Base-by-base conservation (phyloP, 2,888 invertebrate genomes). In the Hyposoter didymator region DNA sequence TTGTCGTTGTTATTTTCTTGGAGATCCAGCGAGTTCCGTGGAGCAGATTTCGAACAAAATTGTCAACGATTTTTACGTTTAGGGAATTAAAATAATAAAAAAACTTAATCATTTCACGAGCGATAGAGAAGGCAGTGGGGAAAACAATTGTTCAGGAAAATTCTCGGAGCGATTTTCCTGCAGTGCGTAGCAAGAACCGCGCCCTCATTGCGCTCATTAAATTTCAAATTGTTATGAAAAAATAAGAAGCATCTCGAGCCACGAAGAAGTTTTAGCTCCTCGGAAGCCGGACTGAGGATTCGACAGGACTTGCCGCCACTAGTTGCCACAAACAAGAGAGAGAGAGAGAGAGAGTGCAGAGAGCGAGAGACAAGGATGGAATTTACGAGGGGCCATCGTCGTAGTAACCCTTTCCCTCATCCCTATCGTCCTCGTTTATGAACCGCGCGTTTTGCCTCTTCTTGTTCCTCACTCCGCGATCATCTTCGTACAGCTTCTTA, bases 111-210 rank as follows among this genome's bases (percentile, higher is more conserved):
- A 28, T n/a, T n/a, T 2, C 7, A 49, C n/a, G 19, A 62, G 28
- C 28, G 28, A 28, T 28, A 14, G 19, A 22, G 28, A 39, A 22
- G 35, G 28, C 0, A 49, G 17, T 19, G 47, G 14, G 45, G 10
- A 32, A 73, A 43, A 67, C 2, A 45, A 70, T 35, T 35, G 62
- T 19, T n/a, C 72, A 78, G 52, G 72, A 59, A 79, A 67, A 74
- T 74, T 84, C 74, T 69, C 67, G 45, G 67, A 78, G 83, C 19
- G 49, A 69, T 84, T 78, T 84, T 69, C 39, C 67, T n/a, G 52
- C 69, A 32, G 62, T 39, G 78, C 74, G 74, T 78, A 43, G 35
- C 55, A 73, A 52, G 73, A 78, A 78, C 55, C 78, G 55, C 43
- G n/a, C 52, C 35, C 22, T 82, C 43, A 78, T 55, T 72, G 64